Conservation (phyloP, 2,888 invertebrate species). For the Antitype chi region DNA sequence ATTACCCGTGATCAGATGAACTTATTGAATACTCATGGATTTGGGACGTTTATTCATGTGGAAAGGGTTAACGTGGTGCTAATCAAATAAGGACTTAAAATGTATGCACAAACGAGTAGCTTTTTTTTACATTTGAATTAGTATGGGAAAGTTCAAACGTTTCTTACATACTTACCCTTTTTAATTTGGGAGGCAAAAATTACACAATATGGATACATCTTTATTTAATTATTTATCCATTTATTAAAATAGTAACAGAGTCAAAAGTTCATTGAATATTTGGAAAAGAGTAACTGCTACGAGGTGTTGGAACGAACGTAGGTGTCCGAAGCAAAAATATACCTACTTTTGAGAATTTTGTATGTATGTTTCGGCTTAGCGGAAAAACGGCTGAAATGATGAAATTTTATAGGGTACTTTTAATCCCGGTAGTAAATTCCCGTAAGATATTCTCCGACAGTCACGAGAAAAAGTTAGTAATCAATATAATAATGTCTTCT, state of each 20-base stretch:
- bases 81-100: conserved; percentile 4
- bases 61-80: conserved; percentile 27
- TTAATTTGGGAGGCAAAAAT: not conserved
- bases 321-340: not conserved
- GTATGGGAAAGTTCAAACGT: not conserved
- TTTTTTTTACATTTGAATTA: not conserved
- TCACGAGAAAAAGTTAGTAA: too few species aligned
- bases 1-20: conserved; percentile 44
- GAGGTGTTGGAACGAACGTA: not conserved
- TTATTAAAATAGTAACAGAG: not conserved
- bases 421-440: too few species aligned
- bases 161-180: not conserved
- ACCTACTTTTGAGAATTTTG: not conserved
- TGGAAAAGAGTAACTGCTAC: not conserved
- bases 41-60: conserved; percentile 30
- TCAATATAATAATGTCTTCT: too few species aligned
- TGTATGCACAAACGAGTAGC: not conserved
- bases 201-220: not conserved
- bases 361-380: not conserved
- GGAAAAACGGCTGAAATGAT: not conserved
- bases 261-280: not conserved
- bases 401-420: not conserved
- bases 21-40: conserved; percentile 42
- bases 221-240: too few species aligned
- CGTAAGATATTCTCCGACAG: too few species aligned